Conservation (phyloP, 2,888 invertebrate genomes). For the Nymphalis urticae region DNA sequence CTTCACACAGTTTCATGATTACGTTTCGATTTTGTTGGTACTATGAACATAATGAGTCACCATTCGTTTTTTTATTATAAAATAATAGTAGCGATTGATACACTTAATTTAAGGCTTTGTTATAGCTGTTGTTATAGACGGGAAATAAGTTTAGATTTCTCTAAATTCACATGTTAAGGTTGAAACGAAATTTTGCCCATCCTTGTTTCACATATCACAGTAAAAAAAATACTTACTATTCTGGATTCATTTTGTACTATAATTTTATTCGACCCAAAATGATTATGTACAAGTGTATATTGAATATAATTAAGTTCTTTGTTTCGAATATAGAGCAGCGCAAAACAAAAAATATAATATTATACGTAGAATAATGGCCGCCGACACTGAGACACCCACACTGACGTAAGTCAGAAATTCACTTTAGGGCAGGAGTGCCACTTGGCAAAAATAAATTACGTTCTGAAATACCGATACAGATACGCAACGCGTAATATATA, state of each 20-base stretch:
- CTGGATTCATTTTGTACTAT: conserved; percentile 87
- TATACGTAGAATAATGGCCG: conserved; percentile 81
- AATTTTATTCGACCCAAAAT: conserved; percentile 63
- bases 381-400: conserved; percentile 78
- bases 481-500: neutral
- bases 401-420: conserved; percentile 77
- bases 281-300: conserved; percentile 57
- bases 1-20: conserved; percentile 67
- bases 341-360: conserved; percentile 72
- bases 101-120: neutral
- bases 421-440: conserved; percentile 73
- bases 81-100: conserved; percentile 5
- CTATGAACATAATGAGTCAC: conserved; percentile 75
- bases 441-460: conserved; percentile 75
- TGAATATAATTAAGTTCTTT: conserved; percentile 67
- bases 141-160: conserved; percentile 12
- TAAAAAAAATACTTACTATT: conserved; percentile 87
- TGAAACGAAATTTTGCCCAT: conserved; percentile 62
- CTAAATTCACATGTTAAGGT: conserved; percentile 70
- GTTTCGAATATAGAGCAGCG: conserved; percentile 59
- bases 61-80: conserved; percentile 36
- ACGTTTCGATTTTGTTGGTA: conserved; percentile 60
- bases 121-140: conserved; percentile 6
- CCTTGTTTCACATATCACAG: conserved; percentile 62
- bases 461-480: conserved; percentile 48